phyloP scores from a whole-genome alignment of 2,113 vertebrate genomes.

The Colossoma macropomum region DNA sequence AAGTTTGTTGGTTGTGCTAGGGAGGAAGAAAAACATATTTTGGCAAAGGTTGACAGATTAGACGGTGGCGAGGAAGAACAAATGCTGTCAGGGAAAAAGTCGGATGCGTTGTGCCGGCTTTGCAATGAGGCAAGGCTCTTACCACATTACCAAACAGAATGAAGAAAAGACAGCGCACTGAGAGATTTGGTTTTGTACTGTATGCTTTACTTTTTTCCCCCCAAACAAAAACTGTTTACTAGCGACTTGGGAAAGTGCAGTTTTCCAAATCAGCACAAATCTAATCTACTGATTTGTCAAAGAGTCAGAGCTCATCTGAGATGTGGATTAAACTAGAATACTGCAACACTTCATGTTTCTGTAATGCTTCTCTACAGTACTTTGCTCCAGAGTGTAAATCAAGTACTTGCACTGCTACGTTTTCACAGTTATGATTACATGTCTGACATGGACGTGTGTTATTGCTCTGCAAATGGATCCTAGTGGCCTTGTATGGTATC shows the following conservation, averaged over 20 bases:
- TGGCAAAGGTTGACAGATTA: slow-evolving; percentile 67
- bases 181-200: neutral
- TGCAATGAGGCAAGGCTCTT: neutral
- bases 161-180: neutral
- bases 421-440: neutral
- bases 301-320: neutral
- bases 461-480: neutral
- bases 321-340: neutral
- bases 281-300: neutral
- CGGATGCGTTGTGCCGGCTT: neutral
- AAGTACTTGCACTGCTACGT: neutral
- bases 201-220: neutral
- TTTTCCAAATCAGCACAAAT: neutral
- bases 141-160: neutral
- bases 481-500: neutral
- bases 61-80: slow-evolving; percentile 59
- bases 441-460: neutral
- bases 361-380: neutral
- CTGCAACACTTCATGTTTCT: neutral
- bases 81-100: slow-evolving; percentile 54
- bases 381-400: neutral
- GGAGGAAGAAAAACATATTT: slow-evolving; percentile 67
- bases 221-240: neutral
- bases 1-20: slow-evolving; percentile 50
- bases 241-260: neutral